Conservation (phyloP, 2,797 vertebrate genomes). For the Acropternis orthonyx region DNA sequence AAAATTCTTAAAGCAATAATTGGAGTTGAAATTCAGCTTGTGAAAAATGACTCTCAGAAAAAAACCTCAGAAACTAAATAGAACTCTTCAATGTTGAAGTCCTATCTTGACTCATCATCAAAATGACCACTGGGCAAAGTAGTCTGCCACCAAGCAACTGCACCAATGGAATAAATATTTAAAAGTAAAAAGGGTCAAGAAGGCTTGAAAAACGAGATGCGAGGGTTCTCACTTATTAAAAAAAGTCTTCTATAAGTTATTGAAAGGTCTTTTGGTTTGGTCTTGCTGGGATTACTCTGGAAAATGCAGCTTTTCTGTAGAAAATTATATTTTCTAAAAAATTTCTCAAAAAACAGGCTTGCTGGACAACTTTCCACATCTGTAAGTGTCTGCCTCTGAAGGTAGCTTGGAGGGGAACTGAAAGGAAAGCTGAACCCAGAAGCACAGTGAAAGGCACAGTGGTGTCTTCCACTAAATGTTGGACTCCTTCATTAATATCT, state of each 20-base stretch:
- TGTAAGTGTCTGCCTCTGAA: not conserved
- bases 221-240: not conserved
- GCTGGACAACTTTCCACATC: not conserved
- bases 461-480: not conserved
- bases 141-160: not conserved
- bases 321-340: not conserved
- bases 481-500: not conserved
- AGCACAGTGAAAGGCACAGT: not conserved
- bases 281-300: not conserved
- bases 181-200: not conserved
- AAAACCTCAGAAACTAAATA: not conserved
- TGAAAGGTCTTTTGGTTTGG: not conserved
- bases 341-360: not conserved
- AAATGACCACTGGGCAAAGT: not conserved
- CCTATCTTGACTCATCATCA: not conserved
- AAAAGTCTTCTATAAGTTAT: not conserved
- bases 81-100: not conserved
- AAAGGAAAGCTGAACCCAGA: not conserved
- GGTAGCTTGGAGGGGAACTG: not conserved
- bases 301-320: not conserved
- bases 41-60: not conserved
- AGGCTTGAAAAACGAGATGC: not conserved
- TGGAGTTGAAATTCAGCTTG: not conserved
- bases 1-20: constrained; percentile 58
- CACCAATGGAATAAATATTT: not conserved